phyloP scores from a whole-genome alignment of 1,140 invertebrate genomes.

The Belonocnema kinseyi region DNA sequence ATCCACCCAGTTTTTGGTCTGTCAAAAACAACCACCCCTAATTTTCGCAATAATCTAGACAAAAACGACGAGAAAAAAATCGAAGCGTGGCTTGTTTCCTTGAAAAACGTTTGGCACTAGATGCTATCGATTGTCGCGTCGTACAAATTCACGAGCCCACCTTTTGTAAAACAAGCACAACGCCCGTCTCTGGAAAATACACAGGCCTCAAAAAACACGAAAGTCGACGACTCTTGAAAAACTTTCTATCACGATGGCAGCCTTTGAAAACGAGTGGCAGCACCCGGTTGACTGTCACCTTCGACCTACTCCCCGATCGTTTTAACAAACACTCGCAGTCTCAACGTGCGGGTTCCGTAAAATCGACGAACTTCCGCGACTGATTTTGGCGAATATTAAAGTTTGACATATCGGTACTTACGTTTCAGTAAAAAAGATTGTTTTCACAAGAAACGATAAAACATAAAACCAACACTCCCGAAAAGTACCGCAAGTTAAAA shows the following conservation, averaged over 20 bases:
- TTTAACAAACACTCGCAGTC: conserved; percentile 46
- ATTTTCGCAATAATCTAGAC: background rate
- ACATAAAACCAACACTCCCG: conserved; percentile 82
- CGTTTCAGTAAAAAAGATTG: conserved; percentile 80
- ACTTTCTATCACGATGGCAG: background rate
- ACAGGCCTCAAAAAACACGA: background rate
- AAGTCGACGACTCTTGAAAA: background rate
- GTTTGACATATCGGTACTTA: conserved; percentile 71
- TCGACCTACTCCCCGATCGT: conserved; percentile 67
- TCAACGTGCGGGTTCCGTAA: conserved; percentile 14
- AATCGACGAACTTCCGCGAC: background rate
- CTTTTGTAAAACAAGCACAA: conserved; percentile 9
- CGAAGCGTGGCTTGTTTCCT: conserved; percentile 4
- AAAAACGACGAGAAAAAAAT: background rate
- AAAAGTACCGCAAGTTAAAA: conserved; percentile 86
- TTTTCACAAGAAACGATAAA: conserved; percentile 81
- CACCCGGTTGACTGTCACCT: conserved; percentile 71
- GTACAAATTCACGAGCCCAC: background rate
- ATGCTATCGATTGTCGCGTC: conserved; percentile 26
- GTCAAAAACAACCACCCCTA: background rate
- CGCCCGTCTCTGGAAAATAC: background rate
- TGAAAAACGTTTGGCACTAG: conserved; percentile 16
- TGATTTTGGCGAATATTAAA: background rate
- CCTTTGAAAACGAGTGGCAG: conserved; percentile 48
- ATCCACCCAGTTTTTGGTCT: background rate